These are phyloP conservation scores for Cyanocitta stelleri DNA, from an alignment of 2,113 vertebrate species.

Conservation along the genomic window DNA sequence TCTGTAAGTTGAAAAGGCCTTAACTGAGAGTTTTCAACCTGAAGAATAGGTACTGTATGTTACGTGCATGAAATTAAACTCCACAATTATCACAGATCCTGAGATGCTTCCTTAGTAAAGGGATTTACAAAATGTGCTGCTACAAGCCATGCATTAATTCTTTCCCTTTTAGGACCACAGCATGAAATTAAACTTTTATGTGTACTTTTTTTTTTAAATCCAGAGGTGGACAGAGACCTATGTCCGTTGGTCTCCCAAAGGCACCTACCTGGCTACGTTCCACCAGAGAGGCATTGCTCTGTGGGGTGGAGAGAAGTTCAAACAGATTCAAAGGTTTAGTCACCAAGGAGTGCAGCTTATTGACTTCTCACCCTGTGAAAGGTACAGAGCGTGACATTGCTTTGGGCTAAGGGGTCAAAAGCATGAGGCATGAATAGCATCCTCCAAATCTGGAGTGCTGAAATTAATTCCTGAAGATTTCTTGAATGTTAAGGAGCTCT, in stretches of 20 bases:
- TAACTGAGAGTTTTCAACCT: neutral
- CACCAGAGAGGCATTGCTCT: conserved; percentile 95
- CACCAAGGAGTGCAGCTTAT: conserved; percentile 97
- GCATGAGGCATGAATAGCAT: neutral
- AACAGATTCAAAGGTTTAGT: conserved; percentile 97
- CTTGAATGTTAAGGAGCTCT: neutral
- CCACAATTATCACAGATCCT: neutral
- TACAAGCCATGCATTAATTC: neutral
- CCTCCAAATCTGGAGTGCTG: neutral
- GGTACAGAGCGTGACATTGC: conserved; percentile 61
- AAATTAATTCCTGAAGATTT: neutral
- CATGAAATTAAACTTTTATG: neutral
- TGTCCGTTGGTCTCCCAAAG: conserved; percentile 95
- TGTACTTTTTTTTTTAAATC: neutral
- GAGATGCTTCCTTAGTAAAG: neutral
- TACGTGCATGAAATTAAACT: neutral
- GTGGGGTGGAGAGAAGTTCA: conserved; percentile 99
- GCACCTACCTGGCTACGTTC: conserved; percentile 94
- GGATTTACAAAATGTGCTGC: neutral
- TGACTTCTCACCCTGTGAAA: conserved; percentile 97
- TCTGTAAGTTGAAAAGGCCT: neutral
- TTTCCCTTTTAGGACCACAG: neutral
- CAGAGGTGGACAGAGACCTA: conserved; percentile 98
- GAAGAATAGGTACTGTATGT: neutral
- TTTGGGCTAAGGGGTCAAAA: neutral